Evolutionary conservation across 1,140 invertebrate genomes (phyloP).

Genomic region (Cotesia chilonis): DNA sequence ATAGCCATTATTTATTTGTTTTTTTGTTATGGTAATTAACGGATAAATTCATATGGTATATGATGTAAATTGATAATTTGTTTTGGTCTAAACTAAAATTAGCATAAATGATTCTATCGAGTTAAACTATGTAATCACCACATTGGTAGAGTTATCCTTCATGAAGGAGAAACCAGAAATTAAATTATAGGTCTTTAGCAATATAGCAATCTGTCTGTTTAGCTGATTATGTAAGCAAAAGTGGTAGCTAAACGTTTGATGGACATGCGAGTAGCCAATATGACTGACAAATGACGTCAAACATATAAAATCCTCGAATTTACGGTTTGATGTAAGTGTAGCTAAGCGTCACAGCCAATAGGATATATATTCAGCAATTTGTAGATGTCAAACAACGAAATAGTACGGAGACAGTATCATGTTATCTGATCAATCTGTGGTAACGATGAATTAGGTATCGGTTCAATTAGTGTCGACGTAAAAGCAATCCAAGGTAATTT

Average conservation of each 20-base stretch:
- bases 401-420: constrained; percentile 10
- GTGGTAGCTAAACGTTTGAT: not conserved
- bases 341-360: not conserved
- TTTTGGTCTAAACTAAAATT: too few relatives aligned
- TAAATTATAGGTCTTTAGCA: too few relatives aligned
- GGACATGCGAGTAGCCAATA: constrained; percentile 3
- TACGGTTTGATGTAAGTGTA: not conserved
- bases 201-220: not conserved
- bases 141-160: too few relatives aligned
- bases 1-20: too few relatives aligned
- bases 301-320: not conserved
- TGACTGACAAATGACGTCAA: constrained; percentile 7
- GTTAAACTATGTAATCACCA: too few relatives aligned
- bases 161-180: too few relatives aligned
- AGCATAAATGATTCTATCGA: too few relatives aligned
- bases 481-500: too few relatives aligned
- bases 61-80: too few relatives aligned
- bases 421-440: constrained; percentile 12
- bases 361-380: not conserved
- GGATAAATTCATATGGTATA: too few relatives aligned
- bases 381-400: constrained; percentile 5
- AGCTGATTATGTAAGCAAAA: not conserved
- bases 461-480: not conserved
- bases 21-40: too few relatives aligned
- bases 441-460: constrained; percentile 4